phyloP scores from a whole-genome alignment of 2,888 invertebrate species.

The Hartigia nigra region DNA sequence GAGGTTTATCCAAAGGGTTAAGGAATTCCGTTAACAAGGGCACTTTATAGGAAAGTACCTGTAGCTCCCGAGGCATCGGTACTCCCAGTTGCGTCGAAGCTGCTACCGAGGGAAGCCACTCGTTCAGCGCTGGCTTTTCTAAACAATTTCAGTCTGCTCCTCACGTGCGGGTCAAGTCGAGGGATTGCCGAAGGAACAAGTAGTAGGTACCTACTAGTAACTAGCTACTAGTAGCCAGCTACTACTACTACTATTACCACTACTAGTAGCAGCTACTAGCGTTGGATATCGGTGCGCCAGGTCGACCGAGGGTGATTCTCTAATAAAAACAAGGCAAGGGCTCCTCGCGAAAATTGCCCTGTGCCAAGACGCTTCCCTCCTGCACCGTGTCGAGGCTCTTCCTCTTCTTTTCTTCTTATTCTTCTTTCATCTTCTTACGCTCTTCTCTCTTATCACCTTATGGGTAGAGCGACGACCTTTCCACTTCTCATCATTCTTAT shows the following conservation, averaged over 20 bases:
- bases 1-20: not conserved
- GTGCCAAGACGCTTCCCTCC: constrained; percentile 20
- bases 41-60: constrained; percentile 11
- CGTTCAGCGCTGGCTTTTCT: not conserved
- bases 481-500: not conserved
- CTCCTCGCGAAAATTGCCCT: constrained; percentile 37
- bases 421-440: not conserved
- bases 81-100: not conserved
- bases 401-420: constrained; percentile 16
- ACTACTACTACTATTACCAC: not conserved
- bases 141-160: constrained; percentile 11
- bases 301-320: constrained; percentile 15
- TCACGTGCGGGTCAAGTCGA: constrained; percentile 14
- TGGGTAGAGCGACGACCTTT: not conserved
- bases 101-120: not conserved
- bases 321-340: constrained; percentile 37
- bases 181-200: not conserved
- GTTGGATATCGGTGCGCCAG: not conserved
- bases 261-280: not conserved
- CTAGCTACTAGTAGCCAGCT: not conserved
- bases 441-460: not conserved
- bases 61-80: constrained; percentile 1
- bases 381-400: constrained; percentile 25
- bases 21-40: constrained; percentile 28
- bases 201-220: not conserved